A percentile compares a stretch with the other conserved stretches of the same genome.
Conservation (phyloP, 2,113 vertebrate genomes). For the Anser brachyrhynchus region DNA sequence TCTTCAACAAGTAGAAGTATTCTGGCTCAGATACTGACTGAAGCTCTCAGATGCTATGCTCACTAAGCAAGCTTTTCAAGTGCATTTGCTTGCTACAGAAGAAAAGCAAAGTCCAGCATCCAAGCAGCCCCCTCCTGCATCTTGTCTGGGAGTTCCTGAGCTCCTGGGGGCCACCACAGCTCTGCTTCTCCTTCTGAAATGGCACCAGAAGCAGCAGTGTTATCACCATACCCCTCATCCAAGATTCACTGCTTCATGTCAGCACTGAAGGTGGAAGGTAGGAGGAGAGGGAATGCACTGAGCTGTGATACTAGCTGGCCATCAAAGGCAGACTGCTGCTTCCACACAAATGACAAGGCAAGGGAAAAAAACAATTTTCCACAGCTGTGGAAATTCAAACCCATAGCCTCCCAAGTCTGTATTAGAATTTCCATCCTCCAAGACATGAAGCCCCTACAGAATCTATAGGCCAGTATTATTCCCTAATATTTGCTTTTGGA, state of each 20-base stretch:
- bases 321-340: not conserved
- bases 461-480: not conserved
- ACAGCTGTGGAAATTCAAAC: not conserved
- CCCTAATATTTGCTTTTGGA: not conserved
- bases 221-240: not conserved
- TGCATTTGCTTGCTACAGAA: not conserved
- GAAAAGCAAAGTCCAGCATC: not conserved
- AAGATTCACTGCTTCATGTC: not conserved
- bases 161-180: not conserved
- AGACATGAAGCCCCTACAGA: not conserved
- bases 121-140: not conserved
- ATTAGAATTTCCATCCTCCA: not conserved
- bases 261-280: not conserved
- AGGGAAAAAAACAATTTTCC: not conserved
- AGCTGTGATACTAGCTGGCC: not conserved
- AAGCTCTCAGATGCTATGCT: not conserved
- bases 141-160: not conserved
- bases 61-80: not conserved
- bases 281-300: not conserved
- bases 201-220: not conserved
- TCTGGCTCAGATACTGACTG: not conserved
- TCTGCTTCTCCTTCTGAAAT: not conserved
- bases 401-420: not conserved
- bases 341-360: not conserved
- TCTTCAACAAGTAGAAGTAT: not conserved